These are phyloP conservation scores for Euproctis similis DNA, from an alignment of 2,888 invertebrate genomes.

Conservation along the genomic window DNA sequence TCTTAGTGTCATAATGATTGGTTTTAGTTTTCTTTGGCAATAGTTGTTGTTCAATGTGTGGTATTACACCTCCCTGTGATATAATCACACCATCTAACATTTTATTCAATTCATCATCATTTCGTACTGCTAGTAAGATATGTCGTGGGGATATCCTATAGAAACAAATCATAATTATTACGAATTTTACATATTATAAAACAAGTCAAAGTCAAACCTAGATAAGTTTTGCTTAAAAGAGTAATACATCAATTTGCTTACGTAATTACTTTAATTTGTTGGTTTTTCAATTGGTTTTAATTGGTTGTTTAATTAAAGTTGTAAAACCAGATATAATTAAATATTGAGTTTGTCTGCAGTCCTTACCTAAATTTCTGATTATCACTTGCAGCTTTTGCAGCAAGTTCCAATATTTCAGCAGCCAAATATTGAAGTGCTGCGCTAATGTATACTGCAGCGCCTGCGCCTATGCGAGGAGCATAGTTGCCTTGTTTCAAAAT, in stretches of 20 bases:
- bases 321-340: no score
- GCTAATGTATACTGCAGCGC: slow-evolving; percentile 72
- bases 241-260: no score
- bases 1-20: slow-evolving; percentile 11
- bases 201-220: no score
- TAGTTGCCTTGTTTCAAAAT: slow-evolving; percentile 77
- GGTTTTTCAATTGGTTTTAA: no score
- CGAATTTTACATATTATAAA: background rate
- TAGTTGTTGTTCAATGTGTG: slow-evolving; percentile 84
- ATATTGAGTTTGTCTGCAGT: no score
- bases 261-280: no score
- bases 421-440: slow-evolving; percentile 79
- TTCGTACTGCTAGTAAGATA: slow-evolving; percentile 85
- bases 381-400: slow-evolving; percentile 77
- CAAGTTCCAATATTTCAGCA: slow-evolving; percentile 81
- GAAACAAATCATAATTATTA: no score
- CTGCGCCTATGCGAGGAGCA: slow-evolving; percentile 72
- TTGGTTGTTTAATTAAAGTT: no score
- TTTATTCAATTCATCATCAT: slow-evolving; percentile 88
- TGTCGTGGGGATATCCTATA: slow-evolving; percentile 83
- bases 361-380: slow-evolving; percentile 79
- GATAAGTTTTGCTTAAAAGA: no score
- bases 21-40: slow-evolving; percentile 80
- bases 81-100: slow-evolving; percentile 86
- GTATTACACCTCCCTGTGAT: slow-evolving; percentile 89